Conservation (phyloP, 2,797 vertebrate genomes). For the Orientallactaga sibirica region DNA sequence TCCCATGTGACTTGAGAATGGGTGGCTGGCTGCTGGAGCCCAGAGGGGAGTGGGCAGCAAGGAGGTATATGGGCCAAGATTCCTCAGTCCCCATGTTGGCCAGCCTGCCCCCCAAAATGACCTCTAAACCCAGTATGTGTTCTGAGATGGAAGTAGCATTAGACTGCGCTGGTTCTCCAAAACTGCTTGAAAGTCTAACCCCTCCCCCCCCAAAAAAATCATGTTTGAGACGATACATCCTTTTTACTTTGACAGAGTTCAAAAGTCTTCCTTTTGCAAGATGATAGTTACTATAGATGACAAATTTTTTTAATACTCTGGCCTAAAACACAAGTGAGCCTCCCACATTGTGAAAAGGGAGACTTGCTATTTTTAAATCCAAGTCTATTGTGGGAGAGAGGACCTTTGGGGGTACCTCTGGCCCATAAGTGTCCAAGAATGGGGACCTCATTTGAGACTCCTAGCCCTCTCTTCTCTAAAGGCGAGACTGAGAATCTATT, state of each 20-base stretch:
- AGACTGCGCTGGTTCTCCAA: background rate
- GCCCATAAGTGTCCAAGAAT: background rate
- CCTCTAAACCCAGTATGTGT: background rate
- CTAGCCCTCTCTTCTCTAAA: background rate
- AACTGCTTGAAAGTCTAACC: background rate
- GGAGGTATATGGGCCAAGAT: background rate
- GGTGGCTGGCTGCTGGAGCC: too few species aligned
- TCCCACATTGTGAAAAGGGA: background rate
- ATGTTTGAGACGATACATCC: background rate
- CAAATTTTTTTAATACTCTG: constrained; percentile 9
- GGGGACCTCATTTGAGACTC: background rate
- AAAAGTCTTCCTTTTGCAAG: background rate
- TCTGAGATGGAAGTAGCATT: background rate
- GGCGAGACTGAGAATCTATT: background rate
- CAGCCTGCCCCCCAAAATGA: background rate
- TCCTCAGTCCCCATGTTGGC: background rate
- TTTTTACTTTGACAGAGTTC: background rate
- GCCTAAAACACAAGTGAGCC: background rate
- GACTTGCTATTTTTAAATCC: constrained; percentile 32
- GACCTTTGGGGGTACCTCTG: background rate
- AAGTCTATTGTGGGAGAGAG: background rate
- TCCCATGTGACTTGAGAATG: background rate
- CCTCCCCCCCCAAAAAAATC: background rate
- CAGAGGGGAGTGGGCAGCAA: background rate
- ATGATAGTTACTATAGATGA: background rate